A percentile compares a stretch with the other conserved stretches of the same genome.
phyloP scores from a whole-genome alignment of 1,140 invertebrate species.

The Magallana angulata region DNA sequence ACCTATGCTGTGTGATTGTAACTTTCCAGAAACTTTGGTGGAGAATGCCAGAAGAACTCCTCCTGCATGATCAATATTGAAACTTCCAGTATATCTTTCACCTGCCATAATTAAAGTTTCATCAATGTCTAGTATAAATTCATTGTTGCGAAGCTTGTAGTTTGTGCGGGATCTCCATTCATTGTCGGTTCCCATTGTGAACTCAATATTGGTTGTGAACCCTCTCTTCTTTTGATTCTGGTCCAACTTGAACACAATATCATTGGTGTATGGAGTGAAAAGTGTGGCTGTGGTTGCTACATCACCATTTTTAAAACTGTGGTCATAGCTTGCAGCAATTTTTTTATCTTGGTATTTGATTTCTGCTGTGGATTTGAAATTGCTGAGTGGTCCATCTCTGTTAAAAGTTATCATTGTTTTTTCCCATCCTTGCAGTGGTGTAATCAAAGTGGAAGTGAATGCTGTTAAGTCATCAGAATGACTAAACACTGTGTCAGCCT shows the following conservation, averaged over 20 bases:
- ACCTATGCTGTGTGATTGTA: background rate
- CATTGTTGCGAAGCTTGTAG: constrained; percentile 38
- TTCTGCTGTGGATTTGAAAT: constrained; percentile 50
- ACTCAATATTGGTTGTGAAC: constrained; percentile 43
- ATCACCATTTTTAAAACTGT: constrained; percentile 34
- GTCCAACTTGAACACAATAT: constrained; percentile 44
- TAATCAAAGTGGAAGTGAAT: constrained; percentile 32
- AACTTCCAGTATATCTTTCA: constrained; percentile 1
- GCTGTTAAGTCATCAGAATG: constrained; percentile 44
- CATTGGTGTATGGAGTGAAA: constrained; percentile 47
- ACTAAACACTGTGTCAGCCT: constrained; percentile 42
- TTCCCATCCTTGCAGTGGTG: constrained; percentile 43
- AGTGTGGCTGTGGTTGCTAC: constrained; percentile 39
- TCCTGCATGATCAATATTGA: constrained; percentile 35
- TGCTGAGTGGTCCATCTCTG: constrained; percentile 48
- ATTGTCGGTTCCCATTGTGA: constrained; percentile 45
- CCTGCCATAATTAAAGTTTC: constrained; percentile 28
- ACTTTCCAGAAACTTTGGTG: constrained; percentile 6
- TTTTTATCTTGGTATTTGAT: constrained; percentile 42
- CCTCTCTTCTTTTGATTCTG: constrained; percentile 47
- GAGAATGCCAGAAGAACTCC: constrained; percentile 25
- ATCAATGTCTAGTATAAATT: constrained; percentile 40
- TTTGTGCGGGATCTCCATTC: constrained; percentile 5
- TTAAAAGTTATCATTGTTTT: constrained; percentile 47
- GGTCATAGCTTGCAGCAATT: constrained; percentile 37